Base-by-base conservation (phyloP, 1,140 invertebrate species). In the Gerris buenoi region DNA sequence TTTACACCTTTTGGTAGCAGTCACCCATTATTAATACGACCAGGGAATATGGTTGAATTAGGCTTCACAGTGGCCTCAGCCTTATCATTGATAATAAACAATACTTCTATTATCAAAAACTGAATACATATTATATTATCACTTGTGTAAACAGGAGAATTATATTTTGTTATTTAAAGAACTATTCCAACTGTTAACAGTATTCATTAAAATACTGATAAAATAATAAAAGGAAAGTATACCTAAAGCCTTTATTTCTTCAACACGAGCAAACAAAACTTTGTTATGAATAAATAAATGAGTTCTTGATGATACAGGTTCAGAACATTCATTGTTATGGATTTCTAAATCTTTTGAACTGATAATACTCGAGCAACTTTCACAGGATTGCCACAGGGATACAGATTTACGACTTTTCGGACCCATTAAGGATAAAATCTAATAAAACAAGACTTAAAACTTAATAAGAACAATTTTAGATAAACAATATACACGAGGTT, bases 221-320 rank as follows among this genome's bases (percentile, higher is more conserved):
- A 46, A 62, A 33, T 63, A 63, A 62, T 18, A 58, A 29, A 14
- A 57, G 27, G 67, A 70, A 67, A 75, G 74, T 68, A 78, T 68
- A 70, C 82, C 80, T 73, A 79, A 78, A 60, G 77, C 69, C 46
- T 72, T 72, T 60, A 79, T 79, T 22, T 74, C 63, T 68, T 82
- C 79, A 33, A 81, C 3, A 14, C 58, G 73, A 22, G 78, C 76
- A 71, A 79, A 74, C 13, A 84, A 73, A 65, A 73, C 68, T 22
- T 72, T 67, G 29, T 78, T 69, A 60, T 68, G 63, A 57, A 84
- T 76, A 69, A 79, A 83, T 68, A 75, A 75, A 69, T 81, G 75
- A 18, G 65, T 67, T 74, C 77, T 77, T 10, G 73, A 69, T 61
- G 74, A 66, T 22, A 65, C 15, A n/a, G 73, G 67, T 27, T 77